Conservation (phyloP, 2,113 vertebrate genomes). For the Anguilla rostrata region DNA sequence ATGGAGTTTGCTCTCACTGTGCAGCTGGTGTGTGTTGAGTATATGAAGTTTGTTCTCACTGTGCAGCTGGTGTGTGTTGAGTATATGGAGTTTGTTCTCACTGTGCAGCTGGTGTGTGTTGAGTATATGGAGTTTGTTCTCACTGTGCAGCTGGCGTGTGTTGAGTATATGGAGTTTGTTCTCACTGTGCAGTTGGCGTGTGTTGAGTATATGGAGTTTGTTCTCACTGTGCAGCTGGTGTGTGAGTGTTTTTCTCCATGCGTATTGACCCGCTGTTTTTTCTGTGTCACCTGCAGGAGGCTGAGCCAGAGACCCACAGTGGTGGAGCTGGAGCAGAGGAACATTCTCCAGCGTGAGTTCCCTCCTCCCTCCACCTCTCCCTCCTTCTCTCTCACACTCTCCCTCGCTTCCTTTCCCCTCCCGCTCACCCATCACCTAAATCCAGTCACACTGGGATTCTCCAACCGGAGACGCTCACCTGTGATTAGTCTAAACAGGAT, state of each 20-base stretch:
- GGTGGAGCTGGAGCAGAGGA: constrained; percentile 92
- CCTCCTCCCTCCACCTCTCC: not conserved
- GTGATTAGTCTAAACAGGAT: not conserved
- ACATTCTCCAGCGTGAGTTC: constrained; percentile 87
- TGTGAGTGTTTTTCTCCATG: not conserved
- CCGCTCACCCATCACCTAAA: not conserved
- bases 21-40: not conserved
- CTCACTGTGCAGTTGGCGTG: not conserved
- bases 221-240: not conserved
- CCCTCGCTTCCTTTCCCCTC: too few species aligned
- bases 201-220: not conserved
- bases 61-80: too few species aligned
- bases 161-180: not conserved
- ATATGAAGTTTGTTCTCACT: too few species aligned
- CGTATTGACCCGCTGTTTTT: not conserved
- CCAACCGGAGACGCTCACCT: not conserved
- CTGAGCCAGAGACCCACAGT: constrained; percentile 90
- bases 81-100: not conserved
- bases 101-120: not conserved
- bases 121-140: too few species aligned
- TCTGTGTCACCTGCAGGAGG: constrained; percentile 67
- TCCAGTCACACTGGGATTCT: not conserved
- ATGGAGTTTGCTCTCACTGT: not conserved
- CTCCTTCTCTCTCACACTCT: not conserved
- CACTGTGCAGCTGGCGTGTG: too few species aligned